Conservation (phyloP, 2,888 invertebrate genomes). For the Limnephilus marmoratus region DNA sequence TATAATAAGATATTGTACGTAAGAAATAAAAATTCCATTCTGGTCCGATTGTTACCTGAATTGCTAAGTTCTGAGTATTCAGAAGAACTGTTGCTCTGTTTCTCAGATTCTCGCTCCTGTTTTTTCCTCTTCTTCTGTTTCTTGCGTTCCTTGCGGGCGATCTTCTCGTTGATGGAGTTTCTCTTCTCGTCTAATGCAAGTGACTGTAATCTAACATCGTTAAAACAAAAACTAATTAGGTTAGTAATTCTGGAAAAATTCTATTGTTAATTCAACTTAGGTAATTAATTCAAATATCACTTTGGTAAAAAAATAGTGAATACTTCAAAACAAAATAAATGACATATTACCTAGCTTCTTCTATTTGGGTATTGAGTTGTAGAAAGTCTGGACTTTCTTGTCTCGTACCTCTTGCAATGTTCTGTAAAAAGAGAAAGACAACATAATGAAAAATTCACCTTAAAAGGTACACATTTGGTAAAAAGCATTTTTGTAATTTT, state of each 20-base stretch:
- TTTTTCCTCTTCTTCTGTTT: constrained; percentile 83
- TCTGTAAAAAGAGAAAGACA: constrained; percentile 53
- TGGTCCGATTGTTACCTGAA: constrained; percentile 62
- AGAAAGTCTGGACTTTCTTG: constrained; percentile 83
- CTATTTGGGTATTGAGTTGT: constrained; percentile 84
- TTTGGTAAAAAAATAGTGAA: background rate
- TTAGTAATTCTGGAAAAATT: constrained; percentile 30
- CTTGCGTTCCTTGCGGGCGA: constrained; percentile 85
- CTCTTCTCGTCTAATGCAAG: constrained; percentile 83
- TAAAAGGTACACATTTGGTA: background rate
- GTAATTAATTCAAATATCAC: background rate
- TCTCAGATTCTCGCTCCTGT: constrained; percentile 73
- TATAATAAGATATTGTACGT: background rate
- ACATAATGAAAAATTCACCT: background rate
- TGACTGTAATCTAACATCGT: constrained; percentile 76
- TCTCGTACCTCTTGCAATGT: constrained; percentile 70
- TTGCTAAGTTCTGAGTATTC: constrained; percentile 66
- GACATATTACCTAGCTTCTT: constrained; percentile 82
- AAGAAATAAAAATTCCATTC: background rate
- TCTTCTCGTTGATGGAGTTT: constrained; percentile 83
- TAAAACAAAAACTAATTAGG: constrained; percentile 46
- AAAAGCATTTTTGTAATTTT: background rate
- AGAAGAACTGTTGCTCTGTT: constrained; percentile 68
- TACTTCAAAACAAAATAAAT: background rate
- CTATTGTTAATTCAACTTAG: background rate